A percentile compares a stretch with the other conserved stretches of the same genome.
Conservation (phyloP, 2,888 invertebrate genomes). For the Harpalus rufipes region DNA sequence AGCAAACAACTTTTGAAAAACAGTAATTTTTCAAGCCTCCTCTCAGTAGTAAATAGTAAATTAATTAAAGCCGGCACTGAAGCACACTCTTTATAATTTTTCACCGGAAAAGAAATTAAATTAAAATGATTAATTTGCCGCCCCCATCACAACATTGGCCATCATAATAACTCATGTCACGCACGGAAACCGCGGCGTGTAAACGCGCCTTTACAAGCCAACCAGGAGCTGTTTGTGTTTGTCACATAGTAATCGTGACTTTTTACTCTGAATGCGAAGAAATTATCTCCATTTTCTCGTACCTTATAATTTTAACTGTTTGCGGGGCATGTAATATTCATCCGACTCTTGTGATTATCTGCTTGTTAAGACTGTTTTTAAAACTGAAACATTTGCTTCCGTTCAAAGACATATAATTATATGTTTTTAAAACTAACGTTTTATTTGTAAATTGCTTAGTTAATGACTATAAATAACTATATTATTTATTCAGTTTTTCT, state of each 20-base stretch:
- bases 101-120: slow-evolving; percentile 59
- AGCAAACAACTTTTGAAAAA: slow-evolving; percentile 48
- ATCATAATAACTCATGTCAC: slow-evolving; percentile 50
- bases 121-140: slow-evolving; percentile 62
- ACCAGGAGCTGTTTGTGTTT: slow-evolving; percentile 10
- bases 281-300: slow-evolving; percentile 21
- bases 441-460: too few species aligned
- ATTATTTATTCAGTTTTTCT: too few species aligned
- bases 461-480: too few species aligned
- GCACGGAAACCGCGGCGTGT: slow-evolving; percentile 32
- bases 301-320: slow-evolving; percentile 16
- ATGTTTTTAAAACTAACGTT: too few species aligned
- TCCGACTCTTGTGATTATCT: not conserved
- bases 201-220: slow-evolving; percentile 20
- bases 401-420: too few species aligned
- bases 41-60: slow-evolving; percentile 53
- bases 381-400: not conserved
- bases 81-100: slow-evolving; percentile 57
- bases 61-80: slow-evolving; percentile 52
- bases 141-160: slow-evolving; percentile 47
- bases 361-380: not conserved
- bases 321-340: slow-evolving; percentile 8
- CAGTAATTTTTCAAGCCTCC: slow-evolving; percentile 43
- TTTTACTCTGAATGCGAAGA: slow-evolving; percentile 25
- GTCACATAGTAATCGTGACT: slow-evolving; percentile 21